A percentile compares a stretch with the other conserved stretches of the same genome.
phyloP scores from a whole-genome alignment of 2,797 vertebrate genomes.

The Lacerta bilineata region DNA sequence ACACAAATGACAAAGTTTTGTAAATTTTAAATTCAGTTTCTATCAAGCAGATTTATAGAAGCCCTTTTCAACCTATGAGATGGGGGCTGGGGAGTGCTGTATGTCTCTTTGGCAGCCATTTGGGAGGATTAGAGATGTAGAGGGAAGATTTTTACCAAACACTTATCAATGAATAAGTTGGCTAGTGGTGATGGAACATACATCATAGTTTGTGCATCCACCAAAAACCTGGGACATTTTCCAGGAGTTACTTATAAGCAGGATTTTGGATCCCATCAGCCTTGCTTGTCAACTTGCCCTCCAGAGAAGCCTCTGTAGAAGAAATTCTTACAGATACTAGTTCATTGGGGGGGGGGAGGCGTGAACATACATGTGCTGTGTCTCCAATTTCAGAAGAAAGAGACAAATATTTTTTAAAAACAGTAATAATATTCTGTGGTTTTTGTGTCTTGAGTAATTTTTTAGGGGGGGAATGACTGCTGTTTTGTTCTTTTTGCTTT shows the following conservation, averaged over 20 bases:
- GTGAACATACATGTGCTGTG: background rate
- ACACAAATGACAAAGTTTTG: background rate
- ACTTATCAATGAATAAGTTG: background rate
- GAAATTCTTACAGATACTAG: background rate
- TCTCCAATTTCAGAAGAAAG: constrained; percentile 1
- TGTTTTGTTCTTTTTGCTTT: background rate
- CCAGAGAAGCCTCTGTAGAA: background rate
- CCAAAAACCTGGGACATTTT: background rate
- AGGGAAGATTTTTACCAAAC: background rate
- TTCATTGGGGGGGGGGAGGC: too few species aligned
- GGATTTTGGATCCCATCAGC: background rate
- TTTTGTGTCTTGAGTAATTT: constrained; percentile 2
- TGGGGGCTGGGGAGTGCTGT: background rate
- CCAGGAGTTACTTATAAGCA: background rate
- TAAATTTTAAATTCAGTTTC: background rate
- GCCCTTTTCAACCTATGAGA: background rate
- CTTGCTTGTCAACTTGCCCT: background rate
- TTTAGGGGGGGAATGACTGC: background rate
- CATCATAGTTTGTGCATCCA: background rate
- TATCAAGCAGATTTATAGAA: background rate
- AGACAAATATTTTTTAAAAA: background rate
- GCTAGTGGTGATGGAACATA: background rate
- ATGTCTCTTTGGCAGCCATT: background rate
- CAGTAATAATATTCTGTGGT: background rate
- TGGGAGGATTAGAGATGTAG: background rate